Evolutionary conservation across 2,888 invertebrate species (phyloP).

Genomic region (Sminthurides aquaticus): DNA sequence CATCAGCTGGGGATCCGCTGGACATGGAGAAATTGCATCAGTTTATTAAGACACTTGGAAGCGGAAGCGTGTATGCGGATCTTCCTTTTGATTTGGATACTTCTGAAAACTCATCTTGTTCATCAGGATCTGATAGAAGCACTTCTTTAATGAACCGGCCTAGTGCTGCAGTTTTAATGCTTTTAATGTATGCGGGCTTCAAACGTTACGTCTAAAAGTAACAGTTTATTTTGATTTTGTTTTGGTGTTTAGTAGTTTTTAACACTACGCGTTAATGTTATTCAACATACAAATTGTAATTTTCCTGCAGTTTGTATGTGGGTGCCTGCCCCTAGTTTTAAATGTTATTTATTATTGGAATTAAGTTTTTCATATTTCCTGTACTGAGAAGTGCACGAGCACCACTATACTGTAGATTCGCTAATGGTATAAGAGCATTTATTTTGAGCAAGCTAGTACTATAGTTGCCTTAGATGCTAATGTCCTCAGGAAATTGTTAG

Average conservation of each 20-base stretch:
- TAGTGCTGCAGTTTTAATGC: not conserved
- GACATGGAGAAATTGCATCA: conserved; percentile 58
- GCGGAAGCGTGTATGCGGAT: conserved; percentile 66
- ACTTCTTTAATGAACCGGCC: not conserved
- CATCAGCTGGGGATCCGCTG: conserved; percentile 59
- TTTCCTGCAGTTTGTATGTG: not conserved
- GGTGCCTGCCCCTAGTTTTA: not conserved
- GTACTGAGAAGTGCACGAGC: no score
- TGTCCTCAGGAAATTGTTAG: no score
- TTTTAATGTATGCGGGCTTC: not conserved
- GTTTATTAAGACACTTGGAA: conserved; percentile 60
- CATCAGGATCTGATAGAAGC: not conserved
- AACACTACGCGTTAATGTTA: not conserved
- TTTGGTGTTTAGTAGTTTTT: not conserved
- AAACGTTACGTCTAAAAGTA: not conserved
- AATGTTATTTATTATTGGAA: no score
- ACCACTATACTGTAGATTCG: no score
- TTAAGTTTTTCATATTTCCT: no score
- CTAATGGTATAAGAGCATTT: no score
- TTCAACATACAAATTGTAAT: not conserved
- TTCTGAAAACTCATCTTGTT: not conserved
- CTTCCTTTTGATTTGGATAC: conserved; percentile 57
- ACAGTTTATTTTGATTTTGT: no score
- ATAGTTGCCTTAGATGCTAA: no score
- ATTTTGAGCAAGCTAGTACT: no score